Percentiles rank a stretch among this genome's conserved stretches.
Conservation (phyloP, 2,113 vertebrate species). For the Setophaga coronata region DNA sequence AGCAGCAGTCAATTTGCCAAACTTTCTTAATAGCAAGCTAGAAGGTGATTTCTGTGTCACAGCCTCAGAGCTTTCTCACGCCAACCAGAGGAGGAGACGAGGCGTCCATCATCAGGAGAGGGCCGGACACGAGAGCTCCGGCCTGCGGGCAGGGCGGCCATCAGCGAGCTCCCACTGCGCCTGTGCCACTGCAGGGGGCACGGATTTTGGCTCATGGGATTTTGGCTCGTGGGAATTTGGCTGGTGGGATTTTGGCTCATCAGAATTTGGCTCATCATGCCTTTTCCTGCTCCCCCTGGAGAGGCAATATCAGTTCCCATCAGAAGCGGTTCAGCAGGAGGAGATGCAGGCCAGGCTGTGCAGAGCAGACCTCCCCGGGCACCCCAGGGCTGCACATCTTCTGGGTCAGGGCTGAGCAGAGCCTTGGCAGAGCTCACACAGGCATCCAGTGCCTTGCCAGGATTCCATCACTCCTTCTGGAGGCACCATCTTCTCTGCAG, state of each 20-base stretch:
- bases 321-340: neutral
- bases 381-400: neutral
- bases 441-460: neutral
- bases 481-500: neutral
- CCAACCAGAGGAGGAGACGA: neutral
- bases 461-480: neutral
- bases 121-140: neutral
- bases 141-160: neutral
- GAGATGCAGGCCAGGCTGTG: neutral
- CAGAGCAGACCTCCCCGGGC: neutral
- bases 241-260: neutral
- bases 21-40: slow-evolving; percentile 22
- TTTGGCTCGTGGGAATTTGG: neutral
- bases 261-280: neutral
- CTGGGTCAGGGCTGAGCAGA: neutral
- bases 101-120: rapidly evolving
- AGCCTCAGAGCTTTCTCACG: neutral
- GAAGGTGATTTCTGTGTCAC: slow-evolving; percentile 45
- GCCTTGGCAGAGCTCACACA: neutral
- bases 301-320: neutral
- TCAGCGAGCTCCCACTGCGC: neutral
- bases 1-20: slow-evolving; percentile 55
- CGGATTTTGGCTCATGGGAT: neutral
- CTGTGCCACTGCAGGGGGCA: neutral
- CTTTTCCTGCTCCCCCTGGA: neutral